Base-by-base conservation (phyloP, 2,888 invertebrate genomes). In the Xestia sexstrigata region DNA sequence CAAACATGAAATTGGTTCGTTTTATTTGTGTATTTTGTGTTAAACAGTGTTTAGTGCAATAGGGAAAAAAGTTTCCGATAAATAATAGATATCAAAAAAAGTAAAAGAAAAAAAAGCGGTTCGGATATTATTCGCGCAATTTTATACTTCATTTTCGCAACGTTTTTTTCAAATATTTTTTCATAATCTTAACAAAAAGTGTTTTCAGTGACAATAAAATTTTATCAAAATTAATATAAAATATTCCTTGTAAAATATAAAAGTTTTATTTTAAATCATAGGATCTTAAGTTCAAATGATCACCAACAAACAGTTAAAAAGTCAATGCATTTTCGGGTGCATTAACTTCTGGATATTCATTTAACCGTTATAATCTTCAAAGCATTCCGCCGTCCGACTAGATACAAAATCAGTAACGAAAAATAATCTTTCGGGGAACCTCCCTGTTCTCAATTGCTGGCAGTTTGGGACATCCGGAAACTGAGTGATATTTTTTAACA, bases 1-100 rank as follows among this genome's bases (percentile, higher is more conserved):
- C 86, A 79, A 90, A 89, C 79, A 93, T 93, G 93, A 93, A 92
- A 91, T 84, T 93, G 93, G 93, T 93, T 80, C 72, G 92, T 93
- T 85, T 45, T 78, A 74, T 88, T 88, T 87, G 52, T 83, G 76
- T 81, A 72, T 84, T 86, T 87, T 86, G 60, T 79, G 79, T 85
- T 74, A 70, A 78, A 79, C 60, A 86, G 81, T 80, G 84, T 39
- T 68, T 63, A 70, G 82, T 86, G 78, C 8, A 49, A 49, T 73
- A 68, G 47, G 26, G 72, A 66, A 49, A 72, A 78, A 78, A 76
- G n/a, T 69, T 62, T 49, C 11, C 11, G 17, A 42, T 70, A 60
- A 15, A 17, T 1, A 52, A n/a, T 42, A 35, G 9, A 58, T 15
- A 45, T 9, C 6, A 20, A 42, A 42, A 69, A 69, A 39, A 69